phyloP scores from a whole-genome alignment of 2,888 invertebrate genomes.

The Malachius bipustulatus region DNA sequence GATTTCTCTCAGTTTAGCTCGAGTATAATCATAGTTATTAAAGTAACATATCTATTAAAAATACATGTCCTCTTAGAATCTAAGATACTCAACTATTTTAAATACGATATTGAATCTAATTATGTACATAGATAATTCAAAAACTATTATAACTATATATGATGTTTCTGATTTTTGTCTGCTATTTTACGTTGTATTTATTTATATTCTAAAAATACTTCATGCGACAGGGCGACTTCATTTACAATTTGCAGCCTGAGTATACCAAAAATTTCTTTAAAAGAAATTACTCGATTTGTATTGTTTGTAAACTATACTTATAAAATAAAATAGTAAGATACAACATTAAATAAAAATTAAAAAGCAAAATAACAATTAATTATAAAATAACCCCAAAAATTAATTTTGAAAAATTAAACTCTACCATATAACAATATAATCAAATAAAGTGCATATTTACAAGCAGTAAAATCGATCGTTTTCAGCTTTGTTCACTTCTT shows the following conservation, averaged over 20 bases:
- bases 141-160: conserved; percentile 19
- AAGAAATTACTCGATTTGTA: neutral
- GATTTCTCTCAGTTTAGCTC: conserved; percentile 22
- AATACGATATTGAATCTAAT: too few relatives aligned
- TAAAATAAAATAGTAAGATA: too few relatives aligned
- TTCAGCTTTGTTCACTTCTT: too few relatives aligned
- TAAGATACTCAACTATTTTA: conserved; percentile 21
- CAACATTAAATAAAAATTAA: too few relatives aligned
- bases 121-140: conserved; percentile 25
- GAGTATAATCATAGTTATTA: conserved; percentile 18
- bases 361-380: too few relatives aligned
- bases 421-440: too few relatives aligned
- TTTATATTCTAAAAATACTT: conserved; percentile 26
- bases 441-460: too few relatives aligned
- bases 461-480: conserved; percentile 1
- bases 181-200: conserved; percentile 16
- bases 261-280: conserved; percentile 20
- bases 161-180: conserved; percentile 14
- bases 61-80: conserved; percentile 22
- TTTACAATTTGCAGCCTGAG: conserved; percentile 17
- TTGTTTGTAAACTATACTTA: too few relatives aligned
- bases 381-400: too few relatives aligned
- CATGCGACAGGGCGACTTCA: conserved; percentile 30
- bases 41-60: conserved; percentile 22
- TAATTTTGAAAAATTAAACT: too few relatives aligned